Percentiles rank a stretch among this genome's conserved stretches.
Evolutionary conservation across 2,888 invertebrate species (phyloP).

Genomic region (Eupithecia abbreviata): DNA sequence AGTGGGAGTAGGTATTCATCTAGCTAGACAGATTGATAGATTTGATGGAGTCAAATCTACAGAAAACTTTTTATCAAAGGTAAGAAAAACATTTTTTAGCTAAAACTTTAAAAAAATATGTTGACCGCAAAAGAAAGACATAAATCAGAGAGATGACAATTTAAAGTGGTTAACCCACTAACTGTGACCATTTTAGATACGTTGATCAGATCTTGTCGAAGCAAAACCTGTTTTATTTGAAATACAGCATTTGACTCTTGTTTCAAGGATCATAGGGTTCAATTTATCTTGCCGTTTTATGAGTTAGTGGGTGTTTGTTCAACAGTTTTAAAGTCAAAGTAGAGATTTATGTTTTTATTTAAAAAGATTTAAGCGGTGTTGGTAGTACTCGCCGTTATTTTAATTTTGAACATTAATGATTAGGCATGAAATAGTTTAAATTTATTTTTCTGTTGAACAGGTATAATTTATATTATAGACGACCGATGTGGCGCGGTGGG

Average conservation of each 20-base stretch:
- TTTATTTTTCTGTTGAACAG: constrained; percentile 24
- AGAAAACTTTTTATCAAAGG: constrained; percentile 19
- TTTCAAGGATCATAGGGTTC: constrained; percentile 53
- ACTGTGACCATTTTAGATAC: constrained; percentile 85
- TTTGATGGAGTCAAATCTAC: constrained; percentile 8
- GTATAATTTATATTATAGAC: too few relatives aligned
- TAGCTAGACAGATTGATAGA: neutral
- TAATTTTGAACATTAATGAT: constrained; percentile 76
- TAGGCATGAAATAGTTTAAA: constrained; percentile 56
- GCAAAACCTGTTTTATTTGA: constrained; percentile 60
- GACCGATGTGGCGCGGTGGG: too few relatives aligned
- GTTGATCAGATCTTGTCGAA: constrained; percentile 83
- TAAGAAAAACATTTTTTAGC: constrained; percentile 33
- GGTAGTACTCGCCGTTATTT: constrained; percentile 79
- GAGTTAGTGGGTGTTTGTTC: constrained; percentile 79
- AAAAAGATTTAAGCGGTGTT: constrained; percentile 78
- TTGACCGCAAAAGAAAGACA: constrained; percentile 81
- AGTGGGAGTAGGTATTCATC: constrained; percentile 1
- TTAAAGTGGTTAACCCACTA: constrained; percentile 85
- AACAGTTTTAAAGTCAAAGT: constrained; percentile 72
- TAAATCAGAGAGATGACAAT: constrained; percentile 85
- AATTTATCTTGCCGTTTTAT: constrained; percentile 53
- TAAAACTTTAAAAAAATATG: constrained; percentile 57
- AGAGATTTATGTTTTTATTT: constrained; percentile 83
- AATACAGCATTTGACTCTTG: constrained; percentile 50